Evolutionary conservation across 2,888 invertebrate genomes (phyloP).

Genomic region (Lepidocyrtinus sp.): DNA sequence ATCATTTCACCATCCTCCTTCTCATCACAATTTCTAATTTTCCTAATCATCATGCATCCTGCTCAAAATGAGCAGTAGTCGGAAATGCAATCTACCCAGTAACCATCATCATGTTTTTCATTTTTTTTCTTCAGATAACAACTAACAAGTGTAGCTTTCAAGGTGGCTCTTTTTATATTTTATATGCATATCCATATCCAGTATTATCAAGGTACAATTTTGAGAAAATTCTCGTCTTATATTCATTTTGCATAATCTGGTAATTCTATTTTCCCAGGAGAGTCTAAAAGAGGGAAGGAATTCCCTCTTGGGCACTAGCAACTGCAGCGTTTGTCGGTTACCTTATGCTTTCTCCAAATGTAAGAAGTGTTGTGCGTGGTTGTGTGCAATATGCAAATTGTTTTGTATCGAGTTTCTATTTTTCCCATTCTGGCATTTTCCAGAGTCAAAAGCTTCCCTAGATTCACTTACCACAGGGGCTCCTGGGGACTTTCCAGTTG

Average conservation of each 20-base stretch:
- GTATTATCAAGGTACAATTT: too few species aligned
- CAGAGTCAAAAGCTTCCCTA: neutral
- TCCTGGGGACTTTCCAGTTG: slow-evolving; percentile 44
- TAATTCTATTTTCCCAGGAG: slow-evolving; percentile 51
- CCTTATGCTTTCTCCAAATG: neutral
- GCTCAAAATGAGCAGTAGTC: slow-evolving; percentile 18
- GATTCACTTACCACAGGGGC: slow-evolving; percentile 46
- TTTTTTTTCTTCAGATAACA: too few species aligned
- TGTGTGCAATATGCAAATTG: slow-evolving; percentile 13
- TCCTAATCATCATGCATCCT: slow-evolving; percentile 55
- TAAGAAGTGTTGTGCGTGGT: slow-evolving; percentile 1
- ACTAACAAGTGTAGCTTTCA: too few species aligned
- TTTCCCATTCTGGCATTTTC: neutral
- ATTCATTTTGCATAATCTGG: slow-evolving; percentile 31
- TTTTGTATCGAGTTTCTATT: slow-evolving; percentile 13
- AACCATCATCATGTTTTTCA: slow-evolving; percentile 19
- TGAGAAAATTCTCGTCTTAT: neutral
- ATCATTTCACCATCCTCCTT: slow-evolving; percentile 8
- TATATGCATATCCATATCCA: too few species aligned
- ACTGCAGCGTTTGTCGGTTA: neutral
- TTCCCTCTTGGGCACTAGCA: slow-evolving; percentile 16
- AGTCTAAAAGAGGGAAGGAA: slow-evolving; percentile 17
- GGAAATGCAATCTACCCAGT: slow-evolving; percentile 29
- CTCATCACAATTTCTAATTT: slow-evolving; percentile 39
- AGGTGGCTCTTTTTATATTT: too few species aligned